Conservation (phyloP, 2,888 invertebrate genomes). For the Allacma fusca region DNA sequence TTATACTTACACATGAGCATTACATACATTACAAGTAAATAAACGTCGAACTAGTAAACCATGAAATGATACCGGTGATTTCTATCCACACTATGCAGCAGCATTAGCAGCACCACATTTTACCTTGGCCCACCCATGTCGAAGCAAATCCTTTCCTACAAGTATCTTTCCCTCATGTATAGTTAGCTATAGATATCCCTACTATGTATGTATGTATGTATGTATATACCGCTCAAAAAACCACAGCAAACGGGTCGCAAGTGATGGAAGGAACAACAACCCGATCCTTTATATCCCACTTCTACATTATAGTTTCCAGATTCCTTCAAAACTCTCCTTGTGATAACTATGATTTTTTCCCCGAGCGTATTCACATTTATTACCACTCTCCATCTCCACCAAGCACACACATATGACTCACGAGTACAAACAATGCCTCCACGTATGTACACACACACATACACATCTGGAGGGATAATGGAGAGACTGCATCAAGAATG, state of each 20-base stretch:
- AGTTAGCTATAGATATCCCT: neutral
- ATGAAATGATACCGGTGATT: constrained; percentile 38
- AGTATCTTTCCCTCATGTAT: neutral
- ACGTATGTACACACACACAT: too few species aligned
- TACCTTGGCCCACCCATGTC: constrained; percentile 31
- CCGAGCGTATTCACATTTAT: too few species aligned
- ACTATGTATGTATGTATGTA: neutral
- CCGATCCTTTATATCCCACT: neutral
- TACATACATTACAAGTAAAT: constrained; percentile 9
- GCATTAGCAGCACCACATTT: constrained; percentile 31
- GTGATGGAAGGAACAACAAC: neutral
- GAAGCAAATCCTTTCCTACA: neutral
- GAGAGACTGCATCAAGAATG: too few species aligned
- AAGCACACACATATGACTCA: too few species aligned
- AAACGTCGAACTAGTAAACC: constrained; percentile 30
- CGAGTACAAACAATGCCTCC: too few species aligned
- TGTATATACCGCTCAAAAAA: too few species aligned
- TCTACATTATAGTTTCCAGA: neutral
- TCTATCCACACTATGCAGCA: constrained; percentile 23
- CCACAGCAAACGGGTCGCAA: too few species aligned
- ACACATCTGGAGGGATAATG: too few species aligned
- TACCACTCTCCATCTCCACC: too few species aligned
- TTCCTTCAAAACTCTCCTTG: neutral
- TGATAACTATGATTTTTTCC: too few species aligned
- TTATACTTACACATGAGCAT: neutral